Conservation (phyloP, 2,797 vertebrate species). For the Diplodus puntazzo region DNA sequence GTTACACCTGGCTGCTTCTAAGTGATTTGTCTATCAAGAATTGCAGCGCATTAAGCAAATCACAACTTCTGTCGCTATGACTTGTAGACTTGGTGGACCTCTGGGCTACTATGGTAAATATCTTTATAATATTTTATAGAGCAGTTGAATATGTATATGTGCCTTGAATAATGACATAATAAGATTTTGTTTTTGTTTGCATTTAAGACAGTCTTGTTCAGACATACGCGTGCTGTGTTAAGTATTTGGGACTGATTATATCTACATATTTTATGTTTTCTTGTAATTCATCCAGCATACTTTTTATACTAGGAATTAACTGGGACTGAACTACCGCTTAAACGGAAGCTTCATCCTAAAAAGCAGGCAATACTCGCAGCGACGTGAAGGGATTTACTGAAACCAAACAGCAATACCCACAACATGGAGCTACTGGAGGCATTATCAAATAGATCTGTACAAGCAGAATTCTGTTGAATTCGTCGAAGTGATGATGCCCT, state of each 20-base stretch:
- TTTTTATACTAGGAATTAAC: background rate
- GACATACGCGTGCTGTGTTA: background rate
- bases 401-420: background rate
- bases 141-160: background rate
- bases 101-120: constrained; percentile 58
- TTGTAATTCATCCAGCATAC: background rate
- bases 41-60: background rate
- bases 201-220: background rate
- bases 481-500: background rate
- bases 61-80: constrained; percentile 44
- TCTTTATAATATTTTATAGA: background rate
- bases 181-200: background rate
- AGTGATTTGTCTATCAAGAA: background rate
- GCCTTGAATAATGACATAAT: background rate
- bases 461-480: background rate
- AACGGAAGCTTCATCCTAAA: background rate
- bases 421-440: background rate
- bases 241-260: background rate
- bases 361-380: background rate
- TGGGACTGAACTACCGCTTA: background rate
- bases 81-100: background rate
- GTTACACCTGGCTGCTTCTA: background rate
- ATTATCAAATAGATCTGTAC: background rate
- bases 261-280: background rate
- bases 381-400: background rate